These are phyloP conservation scores for Siphlonurus alternatus DNA, from an alignment of 2,888 invertebrate genomes.

Conservation along the genomic window DNA sequence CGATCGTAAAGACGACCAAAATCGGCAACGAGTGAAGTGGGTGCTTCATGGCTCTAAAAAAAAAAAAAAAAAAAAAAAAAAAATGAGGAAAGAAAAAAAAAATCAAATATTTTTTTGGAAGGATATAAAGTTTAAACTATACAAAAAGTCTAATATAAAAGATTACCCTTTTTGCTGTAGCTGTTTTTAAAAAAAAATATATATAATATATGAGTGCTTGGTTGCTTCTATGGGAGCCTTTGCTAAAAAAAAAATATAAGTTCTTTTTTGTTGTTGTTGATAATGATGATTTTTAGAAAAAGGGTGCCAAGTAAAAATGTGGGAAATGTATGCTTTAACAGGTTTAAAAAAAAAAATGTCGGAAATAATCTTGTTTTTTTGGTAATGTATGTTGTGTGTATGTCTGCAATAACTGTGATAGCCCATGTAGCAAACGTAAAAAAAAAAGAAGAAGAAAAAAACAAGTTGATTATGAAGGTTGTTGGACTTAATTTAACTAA, in stretches of 20 bases:
- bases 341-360: neutral
- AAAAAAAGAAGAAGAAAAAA: neutral
- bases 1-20: neutral
- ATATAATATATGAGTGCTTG: neutral
- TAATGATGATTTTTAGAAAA: neutral
- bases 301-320: neutral
- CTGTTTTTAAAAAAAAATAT: neutral
- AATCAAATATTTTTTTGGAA: conserved; percentile 2
- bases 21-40: neutral
- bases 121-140: neutral
- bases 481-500: neutral
- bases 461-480: neutral
- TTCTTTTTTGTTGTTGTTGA: neutral
- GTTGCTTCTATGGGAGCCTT: neutral
- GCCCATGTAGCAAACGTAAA: neutral
- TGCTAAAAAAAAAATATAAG: neutral
- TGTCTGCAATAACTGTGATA: conserved; percentile 1
- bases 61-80: neutral
- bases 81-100: neutral
- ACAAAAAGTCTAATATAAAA: neutral
- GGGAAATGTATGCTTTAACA: neutral
- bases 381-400: neutral
- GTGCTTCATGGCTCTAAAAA: neutral
- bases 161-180: neutral
- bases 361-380: neutral